Percentiles rank a stretch among this genome's conserved stretches.
Conservation (phyloP, 2,113 vertebrate genomes). For the Labeo catla region DNA sequence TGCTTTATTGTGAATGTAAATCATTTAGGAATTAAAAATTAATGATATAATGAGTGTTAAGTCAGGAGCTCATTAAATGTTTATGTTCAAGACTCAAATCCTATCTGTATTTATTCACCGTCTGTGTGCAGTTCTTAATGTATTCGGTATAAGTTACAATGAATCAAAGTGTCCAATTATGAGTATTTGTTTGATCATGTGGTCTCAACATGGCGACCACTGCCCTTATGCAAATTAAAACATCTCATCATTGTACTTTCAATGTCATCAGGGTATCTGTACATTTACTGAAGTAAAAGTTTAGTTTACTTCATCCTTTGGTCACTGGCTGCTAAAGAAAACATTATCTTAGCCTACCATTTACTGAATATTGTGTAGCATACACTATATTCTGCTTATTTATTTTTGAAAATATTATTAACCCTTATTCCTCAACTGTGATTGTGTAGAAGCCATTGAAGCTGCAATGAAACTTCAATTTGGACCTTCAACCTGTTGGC, state of each 20-base stretch:
- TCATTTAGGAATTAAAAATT: not conserved
- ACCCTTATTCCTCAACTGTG: too few relatives aligned
- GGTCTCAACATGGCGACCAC: not conserved
- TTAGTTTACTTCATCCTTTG: not conserved
- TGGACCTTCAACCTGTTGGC: too few relatives aligned
- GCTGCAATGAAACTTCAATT: too few relatives aligned
- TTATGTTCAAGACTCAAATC: not conserved
- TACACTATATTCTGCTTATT: not conserved
- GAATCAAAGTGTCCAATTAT: not conserved
- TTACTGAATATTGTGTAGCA: not conserved
- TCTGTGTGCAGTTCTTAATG: not conserved
- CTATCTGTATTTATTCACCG: not conserved
- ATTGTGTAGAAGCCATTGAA: too few relatives aligned
- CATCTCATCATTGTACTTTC: not conserved
- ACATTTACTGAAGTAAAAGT: not conserved
- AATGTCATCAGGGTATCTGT: not conserved
- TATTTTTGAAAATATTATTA: not conserved
- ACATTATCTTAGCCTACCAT: not conserved
- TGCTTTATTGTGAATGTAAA: too few relatives aligned
- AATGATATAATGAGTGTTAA: not conserved
- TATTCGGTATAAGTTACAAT: too few relatives aligned
- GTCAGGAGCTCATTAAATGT: not conserved
- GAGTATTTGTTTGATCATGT: not conserved
- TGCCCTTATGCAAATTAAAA: not conserved
- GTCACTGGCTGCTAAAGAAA: not conserved